phyloP scores from a whole-genome alignment of 2,797 vertebrate genomes.

The Epinephelus coioides region DNA sequence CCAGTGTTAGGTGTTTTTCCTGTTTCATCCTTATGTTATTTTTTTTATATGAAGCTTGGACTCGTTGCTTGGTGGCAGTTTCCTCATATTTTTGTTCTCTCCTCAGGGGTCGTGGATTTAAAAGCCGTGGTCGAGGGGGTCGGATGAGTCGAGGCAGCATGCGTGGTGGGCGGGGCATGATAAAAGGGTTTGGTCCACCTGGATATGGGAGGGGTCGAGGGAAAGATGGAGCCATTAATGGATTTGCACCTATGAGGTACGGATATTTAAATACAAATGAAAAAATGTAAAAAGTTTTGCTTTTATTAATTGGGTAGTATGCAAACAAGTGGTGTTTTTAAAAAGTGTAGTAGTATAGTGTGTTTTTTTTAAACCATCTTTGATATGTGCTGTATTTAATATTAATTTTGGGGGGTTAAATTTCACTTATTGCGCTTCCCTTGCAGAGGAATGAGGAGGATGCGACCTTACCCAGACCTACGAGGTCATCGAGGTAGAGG shows the following conservation, averaged over 20 bases:
- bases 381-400: neutral
- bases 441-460: conserved; percentile 85
- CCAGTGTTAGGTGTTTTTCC: neutral
- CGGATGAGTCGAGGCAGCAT: conserved; percentile 70
- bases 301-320: neutral
- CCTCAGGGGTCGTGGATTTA: conserved; percentile 75
- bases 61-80: neutral
- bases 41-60: neutral
- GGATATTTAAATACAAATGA: neutral
- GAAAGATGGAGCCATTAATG: conserved; percentile 78
- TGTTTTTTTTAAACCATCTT: too few species aligned
- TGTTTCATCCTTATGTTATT: neutral
- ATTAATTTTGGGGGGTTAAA: neutral
- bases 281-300: neutral
- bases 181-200: conserved; percentile 81
- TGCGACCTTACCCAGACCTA: conserved; percentile 83
- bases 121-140: conserved; percentile 72
- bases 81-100: neutral
- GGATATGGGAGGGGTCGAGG: conserved; percentile 75
- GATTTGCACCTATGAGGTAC: conserved; percentile 83
- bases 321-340: neutral
- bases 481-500: conserved; percentile 77
- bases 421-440: neutral
- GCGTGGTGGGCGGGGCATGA: conserved; percentile 78
- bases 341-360: neutral